Percentiles rank a stretch among this genome's conserved stretches.
These are phyloP conservation scores for Naso thynnoides DNA, from an alignment of 2,797 vertebrate genomes.

Conservation along the genomic window DNA sequence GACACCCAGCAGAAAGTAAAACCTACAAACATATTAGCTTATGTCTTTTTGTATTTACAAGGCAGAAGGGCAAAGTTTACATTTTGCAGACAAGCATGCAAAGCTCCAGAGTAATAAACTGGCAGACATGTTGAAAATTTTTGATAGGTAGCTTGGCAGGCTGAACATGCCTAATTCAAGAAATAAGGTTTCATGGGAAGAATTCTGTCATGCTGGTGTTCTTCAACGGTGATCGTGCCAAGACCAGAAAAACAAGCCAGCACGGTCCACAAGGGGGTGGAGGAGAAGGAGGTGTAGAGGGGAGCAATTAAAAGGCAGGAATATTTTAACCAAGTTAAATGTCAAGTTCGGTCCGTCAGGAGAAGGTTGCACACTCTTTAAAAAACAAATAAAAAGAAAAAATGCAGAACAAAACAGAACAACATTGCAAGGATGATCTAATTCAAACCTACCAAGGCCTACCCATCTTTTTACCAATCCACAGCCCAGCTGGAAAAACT, in stretches of 20 bases:
- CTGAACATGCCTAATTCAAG: conserved; percentile 31
- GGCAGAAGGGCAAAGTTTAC: conserved; percentile 27
- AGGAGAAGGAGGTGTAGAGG: conserved; percentile 40
- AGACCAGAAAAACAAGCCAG: conserved; percentile 61
- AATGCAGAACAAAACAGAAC: conserved; percentile 47
- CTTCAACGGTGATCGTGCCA: conserved; percentile 34
- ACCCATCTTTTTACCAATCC: conserved; percentile 69
- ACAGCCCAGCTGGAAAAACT: conserved; percentile 57
- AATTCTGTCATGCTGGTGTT: conserved; percentile 59
- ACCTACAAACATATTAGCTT: conserved; percentile 16
- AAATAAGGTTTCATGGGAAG: conserved; percentile 32
- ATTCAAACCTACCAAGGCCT: conserved; percentile 80
- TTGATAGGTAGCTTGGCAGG: conserved; percentile 44
- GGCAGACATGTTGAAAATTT: conserved; percentile 44
- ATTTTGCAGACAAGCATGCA: conserved; percentile 53
- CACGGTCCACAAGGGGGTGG: conserved; percentile 51
- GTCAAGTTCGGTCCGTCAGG: conserved; percentile 31
- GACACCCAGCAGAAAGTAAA: conserved; percentile 26
- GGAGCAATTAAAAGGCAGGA: conserved; percentile 35
- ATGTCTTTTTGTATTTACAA: conserved; percentile 15
- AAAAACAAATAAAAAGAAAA: conserved; percentile 44
- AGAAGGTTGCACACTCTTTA: conserved; percentile 34
- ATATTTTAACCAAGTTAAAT: conserved; percentile 45
- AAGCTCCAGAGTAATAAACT: conserved; percentile 41
- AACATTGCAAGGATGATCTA: conserved; percentile 88